Base-by-base conservation (phyloP, 2,797 vertebrate species). In the Cynopterus sphinx region DNA sequence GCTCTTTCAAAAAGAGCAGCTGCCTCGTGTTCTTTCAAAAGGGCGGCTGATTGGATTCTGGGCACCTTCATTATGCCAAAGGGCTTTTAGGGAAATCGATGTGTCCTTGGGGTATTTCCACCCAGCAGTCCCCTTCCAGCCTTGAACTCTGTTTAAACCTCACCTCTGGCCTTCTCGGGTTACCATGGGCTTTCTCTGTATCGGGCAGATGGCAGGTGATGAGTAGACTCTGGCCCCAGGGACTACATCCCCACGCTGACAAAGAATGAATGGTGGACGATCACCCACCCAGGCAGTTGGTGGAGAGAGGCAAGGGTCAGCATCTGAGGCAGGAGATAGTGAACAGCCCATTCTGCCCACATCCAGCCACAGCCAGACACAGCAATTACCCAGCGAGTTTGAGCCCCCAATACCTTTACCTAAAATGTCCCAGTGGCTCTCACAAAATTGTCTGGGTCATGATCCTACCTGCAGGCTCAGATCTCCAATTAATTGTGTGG, bases 1-100 rank as follows among this genome's bases (percentile, higher is more conserved):
- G 39, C 21, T 36, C 57, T 70, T 86, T 43, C 19, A 39, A 26
- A 67, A 67, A 51, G 39, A 57, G 49, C 43, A 82, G 51, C 33
- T 19, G 4, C 36, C 43, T 28, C 68, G 0, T 6, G 43, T 70
- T 43, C 61, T 81, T 59, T 84, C 26, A 10, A n/a, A 59, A 89
- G 49, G 46, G n/a, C 68, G 51, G 9, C 28, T 36, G 81, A 63
- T 74, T 46, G 67, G 87, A n/a, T 43, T 83, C 90, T 74, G 36
- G 1, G 57, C 0, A 1, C 26, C 71, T 59, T 53, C 12, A 0
- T 24, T 51, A 63, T 19, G 17, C 61, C 12, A 31, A 28, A 43
- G 61, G 36, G 2, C 71, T 8, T 21, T 81, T 43, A 43, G 43
- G 49, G 43, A 73, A 92, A 55, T 90, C 1, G 41, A 4, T 8